A percentile compares a stretch with the other conserved stretches of the same genome.
These are phyloP conservation scores for Brachionus koreanus DNA, from an alignment of 1,140 invertebrate genomes.

Conservation along the genomic window DNA sequence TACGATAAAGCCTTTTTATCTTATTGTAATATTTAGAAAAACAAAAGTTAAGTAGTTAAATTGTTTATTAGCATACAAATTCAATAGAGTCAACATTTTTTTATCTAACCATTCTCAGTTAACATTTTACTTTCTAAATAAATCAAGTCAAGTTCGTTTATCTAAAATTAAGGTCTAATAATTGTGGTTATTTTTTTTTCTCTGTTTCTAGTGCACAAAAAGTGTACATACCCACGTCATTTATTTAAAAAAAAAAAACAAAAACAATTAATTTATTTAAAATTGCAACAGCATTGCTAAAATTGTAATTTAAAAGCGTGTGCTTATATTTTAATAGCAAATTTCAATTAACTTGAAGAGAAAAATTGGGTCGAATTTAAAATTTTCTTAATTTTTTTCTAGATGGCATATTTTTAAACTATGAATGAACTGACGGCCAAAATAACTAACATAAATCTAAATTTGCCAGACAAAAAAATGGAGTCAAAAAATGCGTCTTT, in stretches of 20 bases:
- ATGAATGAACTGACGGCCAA: constrained; percentile 1
- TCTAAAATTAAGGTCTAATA: no score
- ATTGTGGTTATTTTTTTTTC: no score
- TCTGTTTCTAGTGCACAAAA: background rate
- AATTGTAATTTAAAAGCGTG: background rate
- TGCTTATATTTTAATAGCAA: background rate
- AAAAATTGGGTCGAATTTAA: constrained; percentile 8
- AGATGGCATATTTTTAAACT: background rate
- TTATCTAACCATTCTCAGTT: no score
- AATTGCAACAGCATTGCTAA: background rate
- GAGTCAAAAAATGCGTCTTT: constrained; percentile 22
- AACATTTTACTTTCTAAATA: no score
- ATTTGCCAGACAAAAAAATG: background rate
- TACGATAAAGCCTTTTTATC: no score
- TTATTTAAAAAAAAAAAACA: background rate
- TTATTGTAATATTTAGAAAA: no score
- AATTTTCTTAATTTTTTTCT: background rate
- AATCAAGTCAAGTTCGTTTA: no score
- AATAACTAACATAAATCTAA: constrained; percentile 17
- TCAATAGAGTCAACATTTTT: no score
- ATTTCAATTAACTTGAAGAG: constrained; percentile 27
- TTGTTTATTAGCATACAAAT: no score
- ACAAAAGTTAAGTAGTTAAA: no score
- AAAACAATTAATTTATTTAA: background rate
- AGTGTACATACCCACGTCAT: background rate